A percentile compares a stretch with the other conserved stretches of the same genome.
Evolutionary conservation across 2,113 vertebrate species (phyloP).

Genomic region (Leptobrachium ailaonicum): DNA sequence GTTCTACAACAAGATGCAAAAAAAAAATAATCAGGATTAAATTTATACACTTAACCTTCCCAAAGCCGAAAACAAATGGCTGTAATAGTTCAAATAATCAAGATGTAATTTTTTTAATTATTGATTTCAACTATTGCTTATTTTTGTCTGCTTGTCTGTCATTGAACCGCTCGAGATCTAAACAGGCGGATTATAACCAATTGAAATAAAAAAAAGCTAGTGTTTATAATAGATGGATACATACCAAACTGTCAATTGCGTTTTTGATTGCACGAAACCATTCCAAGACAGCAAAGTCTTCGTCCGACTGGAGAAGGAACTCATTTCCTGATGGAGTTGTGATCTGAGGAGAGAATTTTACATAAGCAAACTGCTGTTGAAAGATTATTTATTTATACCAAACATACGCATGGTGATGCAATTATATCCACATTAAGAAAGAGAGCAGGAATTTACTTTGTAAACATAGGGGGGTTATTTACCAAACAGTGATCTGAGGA

Average conservation of each 20-base stretch:
- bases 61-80: conserved; percentile 32
- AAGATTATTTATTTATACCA: conserved; percentile 41
- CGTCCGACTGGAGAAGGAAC: conserved; percentile 83
- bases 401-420: conserved; percentile 13
- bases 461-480: background rate
- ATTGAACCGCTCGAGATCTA: conserved; percentile 15
- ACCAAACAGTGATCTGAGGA: too few species aligned
- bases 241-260: conserved; percentile 81
- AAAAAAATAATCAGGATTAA: background rate
- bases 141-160: conserved; percentile 42
- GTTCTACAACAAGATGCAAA: background rate
- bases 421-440: conserved; percentile 10
- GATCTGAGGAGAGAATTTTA: conserved; percentile 67
- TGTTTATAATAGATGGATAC: conserved; percentile 65
- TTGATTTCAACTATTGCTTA: conserved; percentile 21
- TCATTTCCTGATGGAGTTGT: conserved; percentile 80
- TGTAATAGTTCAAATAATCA: conserved; percentile 41
- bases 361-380: conserved; percentile 54
- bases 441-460: background rate
- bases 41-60: background rate
- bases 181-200: conserved; percentile 5
- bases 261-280: conserved; percentile 86
- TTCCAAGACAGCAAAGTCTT: conserved; percentile 77
- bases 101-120: conserved; percentile 33
- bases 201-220: background rate